Evolutionary conservation across 2,797 vertebrate species (phyloP).

Genomic region (Masticophis lateralis): DNA sequence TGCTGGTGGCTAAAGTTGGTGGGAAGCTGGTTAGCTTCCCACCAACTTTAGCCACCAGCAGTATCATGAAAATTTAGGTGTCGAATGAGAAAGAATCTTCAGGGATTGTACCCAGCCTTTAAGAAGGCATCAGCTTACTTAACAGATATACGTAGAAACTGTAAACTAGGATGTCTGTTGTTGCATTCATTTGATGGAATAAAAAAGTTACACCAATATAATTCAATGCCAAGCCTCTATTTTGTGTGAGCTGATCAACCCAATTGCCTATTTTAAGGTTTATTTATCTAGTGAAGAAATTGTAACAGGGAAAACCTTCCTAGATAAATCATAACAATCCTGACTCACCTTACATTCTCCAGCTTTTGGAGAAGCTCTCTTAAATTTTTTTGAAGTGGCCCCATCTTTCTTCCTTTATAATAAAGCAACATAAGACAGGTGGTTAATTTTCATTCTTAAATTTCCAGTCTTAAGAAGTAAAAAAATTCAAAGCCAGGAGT

Average conservation of each 20-base stretch:
- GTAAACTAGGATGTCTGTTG: background rate
- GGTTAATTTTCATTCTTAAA: constrained; percentile 8
- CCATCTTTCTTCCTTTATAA: background rate
- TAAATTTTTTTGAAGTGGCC: background rate
- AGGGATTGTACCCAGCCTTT: background rate
- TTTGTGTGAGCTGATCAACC: background rate
- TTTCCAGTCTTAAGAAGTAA: background rate
- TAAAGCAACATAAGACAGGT: background rate
- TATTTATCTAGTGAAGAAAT: background rate
- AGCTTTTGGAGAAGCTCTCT: background rate
- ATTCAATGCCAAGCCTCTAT: background rate
- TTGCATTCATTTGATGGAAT: background rate
- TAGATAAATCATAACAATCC: background rate
- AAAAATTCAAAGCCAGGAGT: constrained; percentile 32
- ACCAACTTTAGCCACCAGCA: background rate
- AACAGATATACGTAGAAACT: background rate
- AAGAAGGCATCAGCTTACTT: background rate
- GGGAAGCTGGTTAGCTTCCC: background rate
- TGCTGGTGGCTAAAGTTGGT: no score
- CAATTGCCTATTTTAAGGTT: background rate
- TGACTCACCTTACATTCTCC: background rate
- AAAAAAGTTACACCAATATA: background rate
- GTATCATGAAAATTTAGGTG: background rate
- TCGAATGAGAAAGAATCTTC: background rate
- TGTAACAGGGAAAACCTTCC: background rate